Evolutionary conservation across 2,113 vertebrate genomes (phyloP).

Genomic region (Neomonachus schauinslandi): DNA sequence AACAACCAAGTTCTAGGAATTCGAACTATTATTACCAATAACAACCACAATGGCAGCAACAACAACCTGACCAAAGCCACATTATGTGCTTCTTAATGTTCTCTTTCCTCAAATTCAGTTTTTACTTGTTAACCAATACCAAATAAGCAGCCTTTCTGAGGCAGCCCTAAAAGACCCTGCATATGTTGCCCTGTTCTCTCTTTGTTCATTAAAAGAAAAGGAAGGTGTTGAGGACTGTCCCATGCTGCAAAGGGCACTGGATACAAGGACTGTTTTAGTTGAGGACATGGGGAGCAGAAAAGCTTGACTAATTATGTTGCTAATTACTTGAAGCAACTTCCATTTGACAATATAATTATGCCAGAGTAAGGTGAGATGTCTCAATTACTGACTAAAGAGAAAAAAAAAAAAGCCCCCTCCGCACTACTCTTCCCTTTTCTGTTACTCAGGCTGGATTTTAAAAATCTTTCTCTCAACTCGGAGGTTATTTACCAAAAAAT

Average conservation of each 20-base stretch:
- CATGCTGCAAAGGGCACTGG: slow-evolving; percentile 72
- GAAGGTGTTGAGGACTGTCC: slow-evolving; percentile 65
- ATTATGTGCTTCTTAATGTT: neutral
- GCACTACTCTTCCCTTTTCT: slow-evolving; percentile 54
- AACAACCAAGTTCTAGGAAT: neutral
- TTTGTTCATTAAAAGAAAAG: slow-evolving; percentile 70
- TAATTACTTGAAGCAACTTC: slow-evolving; percentile 84
- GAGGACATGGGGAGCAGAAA: slow-evolving; percentile 71
- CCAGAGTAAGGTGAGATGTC: slow-evolving; percentile 76
- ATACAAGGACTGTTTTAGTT: slow-evolving; percentile 79
- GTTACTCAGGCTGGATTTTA: slow-evolving; percentile 54
- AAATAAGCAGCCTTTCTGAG: slow-evolving; percentile 59
- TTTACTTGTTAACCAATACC: slow-evolving; percentile 76
- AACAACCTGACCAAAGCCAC: neutral
- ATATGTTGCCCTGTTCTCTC: slow-evolving; percentile 61
- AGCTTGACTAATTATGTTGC: slow-evolving; percentile 80
- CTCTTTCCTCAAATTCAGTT: slow-evolving; percentile 36
- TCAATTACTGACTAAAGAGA: slow-evolving; percentile 75
- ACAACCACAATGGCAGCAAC: neutral
- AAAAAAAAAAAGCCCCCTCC: slow-evolving; percentile 7
- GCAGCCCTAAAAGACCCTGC: slow-evolving; percentile 57
- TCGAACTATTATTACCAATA: neutral
- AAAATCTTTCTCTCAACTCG: slow-evolving; percentile 71
- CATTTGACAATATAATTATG: slow-evolving; percentile 83
- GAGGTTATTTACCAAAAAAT: slow-evolving; percentile 61